phyloP scores from a whole-genome alignment of 1,140 invertebrate genomes.

The Palaemon carinicauda region DNA sequence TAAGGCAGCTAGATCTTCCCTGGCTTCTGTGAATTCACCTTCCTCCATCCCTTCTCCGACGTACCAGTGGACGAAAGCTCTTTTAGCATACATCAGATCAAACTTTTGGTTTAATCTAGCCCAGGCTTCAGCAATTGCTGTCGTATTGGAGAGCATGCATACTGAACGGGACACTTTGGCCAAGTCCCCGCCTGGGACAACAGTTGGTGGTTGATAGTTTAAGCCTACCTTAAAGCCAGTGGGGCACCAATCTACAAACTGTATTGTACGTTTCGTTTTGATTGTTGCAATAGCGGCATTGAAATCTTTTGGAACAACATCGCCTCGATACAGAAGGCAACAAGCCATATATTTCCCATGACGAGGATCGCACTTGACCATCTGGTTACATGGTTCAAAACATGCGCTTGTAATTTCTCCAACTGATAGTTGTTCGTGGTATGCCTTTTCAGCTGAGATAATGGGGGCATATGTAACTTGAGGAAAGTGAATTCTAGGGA shows the following conservation, averaged over 20 bases:
- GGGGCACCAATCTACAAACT: slow-evolving; percentile 85
- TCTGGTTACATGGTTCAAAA: slow-evolving; percentile 84
- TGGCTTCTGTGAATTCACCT: slow-evolving; percentile 84
- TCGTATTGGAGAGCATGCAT: slow-evolving; percentile 85
- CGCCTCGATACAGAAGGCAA: slow-evolving; percentile 83
- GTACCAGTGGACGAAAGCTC: slow-evolving; percentile 38
- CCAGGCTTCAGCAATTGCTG: slow-evolving; percentile 76
- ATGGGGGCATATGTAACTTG: slow-evolving; percentile 83
- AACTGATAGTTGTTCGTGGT: slow-evolving; percentile 79
- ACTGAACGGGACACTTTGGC: slow-evolving; percentile 72
- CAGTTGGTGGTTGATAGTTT: slow-evolving; percentile 70
- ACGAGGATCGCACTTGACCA: slow-evolving; percentile 80
- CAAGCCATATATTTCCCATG: slow-evolving; percentile 82
- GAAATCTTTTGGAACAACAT: slow-evolving; percentile 83
- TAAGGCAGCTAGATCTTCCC: slow-evolving; percentile 83
- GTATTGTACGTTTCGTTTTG: slow-evolving; percentile 81
- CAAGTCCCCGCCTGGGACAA: slow-evolving; percentile 71
- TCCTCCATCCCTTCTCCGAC: slow-evolving; percentile 41
- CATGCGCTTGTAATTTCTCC: slow-evolving; percentile 83
- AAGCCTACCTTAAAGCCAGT: slow-evolving; percentile 76
- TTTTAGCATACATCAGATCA: slow-evolving; percentile 72
- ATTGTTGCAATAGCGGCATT: slow-evolving; percentile 86
- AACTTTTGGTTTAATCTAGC: slow-evolving; percentile 77
- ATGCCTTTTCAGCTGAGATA: slow-evolving; percentile 76
- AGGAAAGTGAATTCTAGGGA: slow-evolving; percentile 73